Evolutionary conservation across 2,113 vertebrate genomes (phyloP), one percentile per base, ranked within the genome.

Genomic region (Centropus unirufus): DNA sequence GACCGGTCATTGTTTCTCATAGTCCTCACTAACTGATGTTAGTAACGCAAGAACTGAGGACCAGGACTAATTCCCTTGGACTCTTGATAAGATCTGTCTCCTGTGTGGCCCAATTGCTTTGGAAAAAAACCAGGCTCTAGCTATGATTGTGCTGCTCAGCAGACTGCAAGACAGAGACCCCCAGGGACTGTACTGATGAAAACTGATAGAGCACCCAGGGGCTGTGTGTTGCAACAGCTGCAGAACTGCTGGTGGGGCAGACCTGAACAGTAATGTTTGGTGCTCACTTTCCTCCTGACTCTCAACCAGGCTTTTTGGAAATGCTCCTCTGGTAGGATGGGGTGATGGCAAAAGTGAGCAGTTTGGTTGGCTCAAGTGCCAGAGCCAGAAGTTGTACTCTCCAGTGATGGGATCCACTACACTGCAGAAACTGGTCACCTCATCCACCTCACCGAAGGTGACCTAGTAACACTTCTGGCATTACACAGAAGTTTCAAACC

Each of bases 131-230:
- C 47, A 74, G 55, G 32, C 67, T 73, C 67, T 67, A 72, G 54
- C 47, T 32, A 67, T 19, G 62, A 61, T 15, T 42, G 32, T 47
- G 16, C 67, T 52, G 77, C 61, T 87, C 52, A 20, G 72, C 58
- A 72, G 72, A 46, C 24, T 9, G 30, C 57, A 59, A 46, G 63
- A 11, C 11, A 0, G 27, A 78, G 52, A 26, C 27, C 57, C 63
- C 17, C 0, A 0, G 49, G 66, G 78, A 46, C 0, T 2, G 49
- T 18, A 54, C 52, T 0, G 6, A 57, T 20, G 70, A 32, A 74
- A 32, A 46, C 54, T 6, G 55, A 58, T 13, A 62, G 5, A 34
- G 54, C 36, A 27, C 42, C 46, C 52, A 57, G 66, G 27, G 77
- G 12, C 23, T 15, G 5, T 11, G 2, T 12, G 46, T 42, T 24